phyloP scores from a whole-genome alignment of 2,797 vertebrate genomes.

The Mustela erminea region DNA sequence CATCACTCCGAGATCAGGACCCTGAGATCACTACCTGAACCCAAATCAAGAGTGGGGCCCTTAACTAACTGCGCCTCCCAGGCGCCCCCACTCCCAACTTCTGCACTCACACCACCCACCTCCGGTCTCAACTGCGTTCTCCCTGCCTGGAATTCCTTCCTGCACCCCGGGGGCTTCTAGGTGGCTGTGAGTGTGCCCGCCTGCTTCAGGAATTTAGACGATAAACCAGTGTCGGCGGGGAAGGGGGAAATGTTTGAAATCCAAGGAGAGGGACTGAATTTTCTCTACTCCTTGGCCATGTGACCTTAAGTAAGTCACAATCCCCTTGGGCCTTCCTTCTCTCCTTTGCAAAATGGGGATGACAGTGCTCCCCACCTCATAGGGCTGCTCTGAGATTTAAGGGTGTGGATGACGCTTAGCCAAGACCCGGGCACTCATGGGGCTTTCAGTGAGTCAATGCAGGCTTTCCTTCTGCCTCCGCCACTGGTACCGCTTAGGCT shows the following conservation, averaged over 20 bases:
- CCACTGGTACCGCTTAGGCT: background rate
- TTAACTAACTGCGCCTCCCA: background rate
- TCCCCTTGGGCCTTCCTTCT: background rate
- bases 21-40: background rate
- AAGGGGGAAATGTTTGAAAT: background rate
- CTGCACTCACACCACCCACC: background rate
- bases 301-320: background rate
- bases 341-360: background rate
- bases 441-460: background rate
- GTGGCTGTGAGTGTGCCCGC: background rate
- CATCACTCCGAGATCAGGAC: background rate
- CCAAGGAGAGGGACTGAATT: background rate
- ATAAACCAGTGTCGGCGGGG: background rate
- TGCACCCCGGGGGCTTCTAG: background rate
- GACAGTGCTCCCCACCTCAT: background rate
- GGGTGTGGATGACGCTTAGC: background rate
- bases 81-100: background rate
- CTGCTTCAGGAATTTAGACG: background rate
- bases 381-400: background rate
- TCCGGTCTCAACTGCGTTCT: background rate
- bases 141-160: background rate
- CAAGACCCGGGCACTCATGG: background rate
- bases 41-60: background rate
- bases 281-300: background rate
- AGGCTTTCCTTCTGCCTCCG: rapidly evolving